phyloP scores from a whole-genome alignment of 2,113 vertebrate genomes.

The Hemichromis elongatus region DNA sequence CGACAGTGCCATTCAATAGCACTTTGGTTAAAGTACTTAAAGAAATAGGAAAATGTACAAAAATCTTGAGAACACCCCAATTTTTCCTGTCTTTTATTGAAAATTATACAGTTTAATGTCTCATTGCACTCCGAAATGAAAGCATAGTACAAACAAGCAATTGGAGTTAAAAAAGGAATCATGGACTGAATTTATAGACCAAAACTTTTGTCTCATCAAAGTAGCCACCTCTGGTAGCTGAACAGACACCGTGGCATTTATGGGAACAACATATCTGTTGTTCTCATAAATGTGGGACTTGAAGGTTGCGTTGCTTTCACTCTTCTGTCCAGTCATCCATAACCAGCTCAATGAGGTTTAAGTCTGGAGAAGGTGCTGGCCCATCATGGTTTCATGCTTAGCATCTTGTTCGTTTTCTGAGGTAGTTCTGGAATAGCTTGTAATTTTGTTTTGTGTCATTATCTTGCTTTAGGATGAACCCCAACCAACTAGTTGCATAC shows the following conservation, averaged over 20 bases:
- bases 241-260: rapidly evolving
- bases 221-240: rapidly evolving
- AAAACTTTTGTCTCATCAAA: not conserved
- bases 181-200: not conserved
- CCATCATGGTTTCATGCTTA: rapidly evolving
- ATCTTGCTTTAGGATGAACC: not conserved
- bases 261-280: rapidly evolving
- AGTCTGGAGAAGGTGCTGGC: rapidly evolving
- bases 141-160: too few species aligned
- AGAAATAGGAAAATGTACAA: not conserved
- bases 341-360: rapidly evolving
- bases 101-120: not conserved
- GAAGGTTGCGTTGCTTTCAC: not conserved
- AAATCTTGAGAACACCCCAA: not conserved
- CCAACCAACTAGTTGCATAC: not conserved
- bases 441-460: not conserved
- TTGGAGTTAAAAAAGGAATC: too few species aligned
- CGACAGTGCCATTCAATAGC: not conserved
- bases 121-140: too few species aligned
- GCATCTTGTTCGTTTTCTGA: not conserved
- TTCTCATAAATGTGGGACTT: rapidly evolving
- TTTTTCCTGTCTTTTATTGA: too few species aligned
- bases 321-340: not conserved
- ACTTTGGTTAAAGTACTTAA: not conserved
- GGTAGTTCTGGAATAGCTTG: rapidly evolving